Evolutionary conservation across 1,140 invertebrate genomes (phyloP), one percentile per base, ranked within the genome.

Genomic region (Planococcus citri): DNA sequence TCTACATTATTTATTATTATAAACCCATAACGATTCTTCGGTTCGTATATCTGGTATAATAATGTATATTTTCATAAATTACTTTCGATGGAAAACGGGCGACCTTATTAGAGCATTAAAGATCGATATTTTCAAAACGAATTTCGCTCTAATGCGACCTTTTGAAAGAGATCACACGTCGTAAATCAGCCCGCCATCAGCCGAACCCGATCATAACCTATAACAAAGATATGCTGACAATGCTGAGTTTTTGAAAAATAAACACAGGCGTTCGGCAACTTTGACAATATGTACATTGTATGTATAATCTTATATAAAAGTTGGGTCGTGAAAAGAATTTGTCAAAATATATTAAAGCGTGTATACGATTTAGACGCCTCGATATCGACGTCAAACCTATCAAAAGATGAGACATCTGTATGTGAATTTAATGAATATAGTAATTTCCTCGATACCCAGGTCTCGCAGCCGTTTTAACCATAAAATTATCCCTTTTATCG

Each of bases 11-110:
- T 51, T 51, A 51, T 51, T 51, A 51, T 51, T 51, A 51, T 51
- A 51, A 51, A 51, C 41, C 41, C 41, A 51, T 51, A 51, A 51
- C 41, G 41, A 51, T 51, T 51, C 41, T 51, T 51, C 41, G 41
- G 41, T 51, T 51, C 41, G 41, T 51, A 51, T 51, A 51, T 14
- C 14, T 14, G 33, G n/a, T n/a, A n/a, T 17, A 20, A 51, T 51
- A 51, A 51, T 51, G 41, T n/a, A 51, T 51, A 9, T 51, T 51
- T 17, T n/a, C n/a, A n/a, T n/a, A 20, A 17, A 51, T 51, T 51
- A 51, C 41, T 51, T 51, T 51, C 17, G 6, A n/a, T n/a, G n/a
- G n/a, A n/a, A n/a, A n/a, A 20, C 10, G 17, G 17, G 17, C n/a
- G 41, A 51, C 41, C 12, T 51, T 51, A 51, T 51, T 51, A 51